Base-by-base conservation (phyloP, 2,888 invertebrate species). In the Drosophila ochracea region DNA sequence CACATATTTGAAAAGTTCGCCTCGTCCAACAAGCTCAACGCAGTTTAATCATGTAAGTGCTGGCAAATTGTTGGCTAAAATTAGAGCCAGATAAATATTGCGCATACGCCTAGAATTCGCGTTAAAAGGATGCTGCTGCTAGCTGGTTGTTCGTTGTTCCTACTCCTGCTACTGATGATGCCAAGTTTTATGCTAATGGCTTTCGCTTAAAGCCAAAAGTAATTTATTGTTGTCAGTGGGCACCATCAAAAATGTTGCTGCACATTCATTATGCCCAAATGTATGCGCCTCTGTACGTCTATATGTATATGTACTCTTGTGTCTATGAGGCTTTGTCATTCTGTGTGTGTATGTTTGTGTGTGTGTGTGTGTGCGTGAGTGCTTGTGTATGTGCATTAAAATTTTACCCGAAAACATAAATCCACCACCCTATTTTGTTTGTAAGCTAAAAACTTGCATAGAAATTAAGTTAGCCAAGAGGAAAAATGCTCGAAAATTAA, bases 151-250 rank as follows among this genome's bases (percentile, higher is more conserved):
- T 64, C 47, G 54, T 54, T 68, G 66, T 28, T 28, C 41, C 54
- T 68, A 37, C 61, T 74, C 57, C 61, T 64, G 21, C 77, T 64
- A 30, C 77, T 83, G 82, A 69, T 84, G 86, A 81, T 89, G 83
- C 87, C 91, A 84, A 88, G 90, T 91, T 88, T 91, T 91, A 90
- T 91, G 87, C 91, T 91, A 88, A 88, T 88, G 87, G 87, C 85
- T 88, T 88, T 88, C 91, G 90, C 80, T 88, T 88, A 91, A 88
- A 91, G 87, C 91, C 87, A 88, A 90, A 90, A 88, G 87, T 88
- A 88, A 88, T 88, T 88, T 88, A 88, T 88, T 91, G 91, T 88
- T 90, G 91, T 91, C 91, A 89, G 86, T 90, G 87, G 80, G 87
- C 91, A 89, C 83, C 91, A 87, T 87, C 87, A 87, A 87, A 90